Base-by-base conservation (phyloP, 2,797 vertebrate genomes). In the Rallus crepitans region DNA sequence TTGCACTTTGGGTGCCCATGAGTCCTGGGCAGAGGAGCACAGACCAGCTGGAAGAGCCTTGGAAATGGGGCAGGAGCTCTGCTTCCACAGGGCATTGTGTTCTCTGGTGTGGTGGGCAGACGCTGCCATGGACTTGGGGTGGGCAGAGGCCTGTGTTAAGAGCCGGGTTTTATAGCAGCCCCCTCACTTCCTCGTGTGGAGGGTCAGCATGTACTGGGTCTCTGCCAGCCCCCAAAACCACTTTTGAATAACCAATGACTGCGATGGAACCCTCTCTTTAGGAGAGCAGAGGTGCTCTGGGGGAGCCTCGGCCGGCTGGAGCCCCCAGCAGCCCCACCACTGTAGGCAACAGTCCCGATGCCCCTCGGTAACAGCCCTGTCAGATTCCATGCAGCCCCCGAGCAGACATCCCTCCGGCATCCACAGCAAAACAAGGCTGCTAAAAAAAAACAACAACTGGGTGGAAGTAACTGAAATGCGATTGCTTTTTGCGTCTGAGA, bases 301-400 rank as follows among this genome's bases (percentile, higher is more conserved):
- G 4, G 1, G 3, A 31, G 13, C 7, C 1, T 0, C 3, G 1
- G 48, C 11, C 2, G 5, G 8, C 48, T 3, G 11, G 48, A 64
- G 42, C 63, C 27, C 24, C 0, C 14, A 2, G 0, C 42, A 77
- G 13, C 33, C 25, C 37, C 4, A 5, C 47, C 14, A 17, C 48
- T 3, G 2, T 0, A 1, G 21, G 31, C 33, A 8, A 25, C 7
- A 37, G 9, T 25, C 55, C 81, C 1, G 0, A 3, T 10, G 55
- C 13, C 15, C 72, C 81, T 8, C 30, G 11, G 52, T 0, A 2
- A 14, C 33, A 31, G 53, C 45, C 47, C 20, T 4, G 6, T 50
- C 28, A 1, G 52, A 14, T 19, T 35, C 31, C 59, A 20, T 2
- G 4, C 55, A 11, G 53, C 6, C 25, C 50, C 35, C 2, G 39